Evolutionary conservation across 2,888 invertebrate species (phyloP).

Genomic region (Autographa pulchrina): DNA sequence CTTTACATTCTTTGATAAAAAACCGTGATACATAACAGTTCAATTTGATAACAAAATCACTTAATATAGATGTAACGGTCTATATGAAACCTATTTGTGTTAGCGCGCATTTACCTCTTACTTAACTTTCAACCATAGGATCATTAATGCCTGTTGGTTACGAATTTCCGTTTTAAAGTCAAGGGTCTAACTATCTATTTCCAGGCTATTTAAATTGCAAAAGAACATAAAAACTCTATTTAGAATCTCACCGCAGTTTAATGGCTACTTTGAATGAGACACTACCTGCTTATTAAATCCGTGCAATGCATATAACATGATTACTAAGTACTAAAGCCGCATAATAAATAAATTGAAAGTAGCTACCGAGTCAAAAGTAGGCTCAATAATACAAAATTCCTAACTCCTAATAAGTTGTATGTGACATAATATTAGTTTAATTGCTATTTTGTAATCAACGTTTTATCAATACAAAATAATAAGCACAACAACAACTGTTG

Average conservation of each 20-base stretch:
- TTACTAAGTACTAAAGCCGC: slow-evolving; percentile 14
- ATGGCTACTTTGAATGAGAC: slow-evolving; percentile 16
- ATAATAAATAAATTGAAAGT: slow-evolving; percentile 22
- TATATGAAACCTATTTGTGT: background rate
- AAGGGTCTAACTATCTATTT: background rate
- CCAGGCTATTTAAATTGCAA: slow-evolving; percentile 9
- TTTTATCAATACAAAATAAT: slow-evolving; percentile 6
- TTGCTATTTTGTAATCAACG: background rate
- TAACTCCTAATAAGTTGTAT: background rate
- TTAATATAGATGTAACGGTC: background rate
- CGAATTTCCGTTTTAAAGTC: background rate
- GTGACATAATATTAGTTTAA: background rate
- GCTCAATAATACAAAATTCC: background rate
- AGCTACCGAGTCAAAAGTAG: background rate
- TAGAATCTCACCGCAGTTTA: slow-evolving; percentile 10
- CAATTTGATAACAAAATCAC: background rate
- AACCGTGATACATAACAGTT: background rate
- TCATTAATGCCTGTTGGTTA: background rate
- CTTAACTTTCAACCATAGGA: background rate
- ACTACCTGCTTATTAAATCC: slow-evolving; percentile 19
- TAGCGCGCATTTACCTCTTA: background rate
- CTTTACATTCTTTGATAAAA: background rate
- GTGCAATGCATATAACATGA: slow-evolving; percentile 24
- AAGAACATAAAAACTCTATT: slow-evolving; percentile 5
- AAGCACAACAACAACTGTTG: background rate